Percentiles rank a stretch among this genome's conserved stretches.
phyloP scores from a whole-genome alignment of 1,140 invertebrate species.

The Amphibalanus amphitrite region DNA sequence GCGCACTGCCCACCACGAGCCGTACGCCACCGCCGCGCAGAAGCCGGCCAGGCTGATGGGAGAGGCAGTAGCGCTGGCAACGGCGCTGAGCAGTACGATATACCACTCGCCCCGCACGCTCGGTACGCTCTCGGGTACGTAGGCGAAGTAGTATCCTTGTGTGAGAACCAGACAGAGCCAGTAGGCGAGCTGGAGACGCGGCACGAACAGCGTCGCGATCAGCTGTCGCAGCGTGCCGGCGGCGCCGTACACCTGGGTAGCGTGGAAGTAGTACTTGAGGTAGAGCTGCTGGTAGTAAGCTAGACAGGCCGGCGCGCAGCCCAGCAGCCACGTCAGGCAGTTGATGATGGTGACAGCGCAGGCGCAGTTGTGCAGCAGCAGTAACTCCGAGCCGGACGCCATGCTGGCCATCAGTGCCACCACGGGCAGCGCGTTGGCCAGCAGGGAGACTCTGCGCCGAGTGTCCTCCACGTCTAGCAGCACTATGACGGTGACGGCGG shows the following conservation, averaged over 20 bases:
- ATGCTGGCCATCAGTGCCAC: constrained; percentile 14
- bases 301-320: neutral
- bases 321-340: neutral
- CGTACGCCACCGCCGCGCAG: constrained; percentile 35
- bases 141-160: neutral
- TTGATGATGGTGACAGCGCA: constrained; percentile 1
- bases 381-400: constrained; percentile 13
- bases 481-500: constrained; percentile 28
- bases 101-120: constrained; percentile 24
- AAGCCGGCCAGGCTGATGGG: constrained; percentile 35
- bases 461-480: constrained; percentile 31
- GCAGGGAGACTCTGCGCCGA: constrained; percentile 18
- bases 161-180: neutral
- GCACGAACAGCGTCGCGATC: neutral
- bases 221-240: neutral
- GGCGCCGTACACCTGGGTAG: constrained; percentile 9
- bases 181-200: neutral
- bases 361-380: constrained; percentile 10
- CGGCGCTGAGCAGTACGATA: constrained; percentile 27
- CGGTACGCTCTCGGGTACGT: neutral
- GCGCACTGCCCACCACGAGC: constrained; percentile 30
- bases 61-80: constrained; percentile 32
- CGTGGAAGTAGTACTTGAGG: constrained; percentile 2
- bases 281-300: neutral
- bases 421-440: neutral